Conservation (phyloP, 2,888 invertebrate species). For the Tipula unca region DNA sequence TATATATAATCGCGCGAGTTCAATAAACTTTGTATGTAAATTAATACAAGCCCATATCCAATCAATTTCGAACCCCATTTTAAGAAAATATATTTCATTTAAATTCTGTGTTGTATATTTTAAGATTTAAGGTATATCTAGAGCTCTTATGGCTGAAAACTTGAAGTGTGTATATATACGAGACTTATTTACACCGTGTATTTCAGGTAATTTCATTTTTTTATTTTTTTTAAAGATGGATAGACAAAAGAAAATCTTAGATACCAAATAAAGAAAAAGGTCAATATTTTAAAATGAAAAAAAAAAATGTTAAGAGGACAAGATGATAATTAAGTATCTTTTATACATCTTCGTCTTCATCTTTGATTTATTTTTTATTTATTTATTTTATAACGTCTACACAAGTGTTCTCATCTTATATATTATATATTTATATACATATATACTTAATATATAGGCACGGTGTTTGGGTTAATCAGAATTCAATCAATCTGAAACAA, state of each 20-base stretch:
- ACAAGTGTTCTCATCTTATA: not conserved
- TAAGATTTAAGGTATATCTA: not conserved
- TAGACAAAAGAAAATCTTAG: not conserved
- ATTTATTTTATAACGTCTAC: not conserved
- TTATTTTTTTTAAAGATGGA: not conserved
- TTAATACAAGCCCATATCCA: not conserved
- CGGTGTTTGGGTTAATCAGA: not conserved
- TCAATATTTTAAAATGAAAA: not conserved
- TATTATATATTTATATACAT: no score
- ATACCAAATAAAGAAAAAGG: not conserved
- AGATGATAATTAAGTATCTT: not conserved
- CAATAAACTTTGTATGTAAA: not conserved
- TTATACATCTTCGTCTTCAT: not conserved
- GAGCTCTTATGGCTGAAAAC: not conserved
- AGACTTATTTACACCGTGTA: slow-evolving; percentile 1
- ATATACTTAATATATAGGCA: not conserved
- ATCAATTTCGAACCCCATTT: not conserved
- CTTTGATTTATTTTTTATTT: not conserved
- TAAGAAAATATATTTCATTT: not conserved
- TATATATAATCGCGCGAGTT: not conserved
- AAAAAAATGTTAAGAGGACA: not conserved
- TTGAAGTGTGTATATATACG: not conserved
- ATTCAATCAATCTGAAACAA: not conserved
- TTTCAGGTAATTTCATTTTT: not conserved
- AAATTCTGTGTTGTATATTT: not conserved